Evolutionary conservation across 2,797 vertebrate genomes (phyloP), one percentile per base, ranked within the genome.

Genomic region (Pygocentrus nattereri): DNA sequence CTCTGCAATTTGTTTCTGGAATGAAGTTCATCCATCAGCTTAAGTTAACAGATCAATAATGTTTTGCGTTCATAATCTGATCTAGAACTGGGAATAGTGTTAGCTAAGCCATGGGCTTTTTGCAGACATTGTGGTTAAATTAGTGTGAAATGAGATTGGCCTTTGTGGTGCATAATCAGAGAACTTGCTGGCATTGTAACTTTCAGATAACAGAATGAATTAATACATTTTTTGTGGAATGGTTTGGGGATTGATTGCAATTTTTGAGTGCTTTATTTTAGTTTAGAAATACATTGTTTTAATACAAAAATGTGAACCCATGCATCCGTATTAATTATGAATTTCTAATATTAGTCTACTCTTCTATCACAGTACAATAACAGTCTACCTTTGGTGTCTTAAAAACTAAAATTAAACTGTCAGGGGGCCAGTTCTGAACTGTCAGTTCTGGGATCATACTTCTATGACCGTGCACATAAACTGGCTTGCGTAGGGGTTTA

Each of bases 61-160:
- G 23, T 5, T 83, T 59, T 62, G 23, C 30, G 41, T n/a, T 54
- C 58, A 74, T 74, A 74, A 69, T 69, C 23, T 69, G 44, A 74
- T 83, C 49, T 69, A 49, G 41, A 79, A 54, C 1, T 69, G 44
- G 8, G 27, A 78, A 69, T 44, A 73, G 44, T 13, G 3, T 74
- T 73, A 58, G 54, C 50, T 44, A 70, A 30, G 61, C 6, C n/a
- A 54, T 52, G 1, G 25, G 18, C 23, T 21, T n/a, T 49, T 49
- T 76, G n/a, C 19, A 76, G 47, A 61, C 12, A 41, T 11, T 76
- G 49, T 21, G 11, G 30, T 54, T 30, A 82, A 7, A 65, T 64
- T 6, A 72, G 34, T 52, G 31, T 59, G 34, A 44, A 18, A 34
- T 56, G 52, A 54, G 64, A 41, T 54, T 47, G 34, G 5, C 34